These are phyloP conservation scores for Aleadryas rufinucha DNA, from an alignment of 2,113 vertebrate genomes.

Conservation along the genomic window DNA sequence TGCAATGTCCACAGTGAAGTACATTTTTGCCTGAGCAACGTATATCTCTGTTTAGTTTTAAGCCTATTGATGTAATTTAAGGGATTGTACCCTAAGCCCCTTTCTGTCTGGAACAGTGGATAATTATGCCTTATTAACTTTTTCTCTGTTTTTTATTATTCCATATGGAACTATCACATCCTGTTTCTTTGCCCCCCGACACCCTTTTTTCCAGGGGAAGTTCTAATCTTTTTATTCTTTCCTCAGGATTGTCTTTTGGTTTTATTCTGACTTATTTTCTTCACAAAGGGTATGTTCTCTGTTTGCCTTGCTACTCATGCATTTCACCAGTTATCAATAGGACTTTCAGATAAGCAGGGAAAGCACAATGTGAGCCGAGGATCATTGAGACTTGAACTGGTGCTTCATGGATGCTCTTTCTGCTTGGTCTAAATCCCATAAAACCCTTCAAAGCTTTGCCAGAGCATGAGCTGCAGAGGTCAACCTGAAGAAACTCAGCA, in stretches of 20 bases:
- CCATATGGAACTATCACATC: background rate
- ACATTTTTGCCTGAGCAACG: background rate
- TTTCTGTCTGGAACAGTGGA: background rate
- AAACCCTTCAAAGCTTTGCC: background rate
- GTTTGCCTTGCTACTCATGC: background rate
- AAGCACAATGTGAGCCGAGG: background rate
- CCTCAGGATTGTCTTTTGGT: background rate
- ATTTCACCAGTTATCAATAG: background rate
- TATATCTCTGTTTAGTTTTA: background rate
- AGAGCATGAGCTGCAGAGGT: background rate
- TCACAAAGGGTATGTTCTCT: background rate
- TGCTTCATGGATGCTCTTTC: background rate
- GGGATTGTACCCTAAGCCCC: background rate
- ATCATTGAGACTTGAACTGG: background rate
- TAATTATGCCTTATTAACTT: background rate
- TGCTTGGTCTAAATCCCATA: background rate
- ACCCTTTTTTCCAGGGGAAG: background rate
- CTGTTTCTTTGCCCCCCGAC: background rate
- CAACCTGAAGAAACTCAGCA: background rate
- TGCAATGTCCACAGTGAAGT: background rate
- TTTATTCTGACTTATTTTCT: background rate
- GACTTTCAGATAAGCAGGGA: background rate
- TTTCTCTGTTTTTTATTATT: background rate
- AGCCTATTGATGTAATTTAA: background rate
- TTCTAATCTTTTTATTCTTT: background rate